Evolutionary conservation across 2,113 vertebrate species (phyloP), one percentile per base, ranked within the genome.

Genomic region (Myotis yumanensis): DNA sequence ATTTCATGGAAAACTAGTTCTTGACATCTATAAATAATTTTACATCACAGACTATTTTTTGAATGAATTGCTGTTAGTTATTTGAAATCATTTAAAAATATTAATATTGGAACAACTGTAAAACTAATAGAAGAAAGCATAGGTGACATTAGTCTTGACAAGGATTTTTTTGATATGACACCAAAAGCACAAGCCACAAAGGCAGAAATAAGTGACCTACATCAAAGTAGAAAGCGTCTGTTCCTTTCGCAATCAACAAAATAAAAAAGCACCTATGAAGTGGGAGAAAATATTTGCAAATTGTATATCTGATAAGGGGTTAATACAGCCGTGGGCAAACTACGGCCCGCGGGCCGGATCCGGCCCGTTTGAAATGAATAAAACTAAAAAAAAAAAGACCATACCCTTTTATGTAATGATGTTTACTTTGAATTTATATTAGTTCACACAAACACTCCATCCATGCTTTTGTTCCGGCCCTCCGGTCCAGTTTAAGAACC

Each of bases 1-100:
- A 18, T 94, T 90, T 93, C 95, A 62, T 77, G 52, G 12, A 68
- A 93, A 94, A 89, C 69, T 86, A 20, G 54, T 46, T 90, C 93
- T 94, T 85, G 35, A 28, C 12, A 89, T 90, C 30, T 91, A 35
- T 87, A 91, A 95, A 71, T 92, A 86, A 94, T 79, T 94, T 94
- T 85, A 51, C 23, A 16, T 79, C 32, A 80, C 15, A 90, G n/a
- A 64, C 46, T 22, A 4, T 28, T 43, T 80, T 79, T 86, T 81
- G 1, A 64, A 73, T 91, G 35, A 69, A 57, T 79, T 30, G 7
- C 25, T 84, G 12, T 85, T 80, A 80, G 59, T 72, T 73, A 80
- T 66, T 86, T 82, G 57, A 87, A 82, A 87, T 68, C 35, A 95
- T 46, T 91, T 82, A 75, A 91, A 87, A 25, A 57, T 73, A 66